Conservation (phyloP, 2,888 invertebrate genomes). For the Deilephila elpenor region DNA sequence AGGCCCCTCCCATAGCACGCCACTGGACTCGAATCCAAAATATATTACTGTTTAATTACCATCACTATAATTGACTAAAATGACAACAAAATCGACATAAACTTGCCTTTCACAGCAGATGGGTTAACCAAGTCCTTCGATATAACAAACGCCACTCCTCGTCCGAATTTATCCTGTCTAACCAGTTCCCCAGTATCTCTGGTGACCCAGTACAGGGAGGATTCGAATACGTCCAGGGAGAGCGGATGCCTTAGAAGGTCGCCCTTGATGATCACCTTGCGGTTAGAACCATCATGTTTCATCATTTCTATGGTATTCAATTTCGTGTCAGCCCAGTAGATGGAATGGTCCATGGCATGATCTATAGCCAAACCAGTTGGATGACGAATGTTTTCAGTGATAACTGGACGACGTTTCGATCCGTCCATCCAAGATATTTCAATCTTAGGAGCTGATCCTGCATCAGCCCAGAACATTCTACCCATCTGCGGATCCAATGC, state of each 20-base stretch:
- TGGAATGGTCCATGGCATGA: slow-evolving; percentile 92
- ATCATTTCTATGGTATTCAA: slow-evolving; percentile 95
- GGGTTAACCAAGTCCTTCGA: slow-evolving; percentile 94
- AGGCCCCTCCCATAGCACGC: too few relatives aligned
- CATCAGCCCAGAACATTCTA: slow-evolving; percentile 96
- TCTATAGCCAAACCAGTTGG: slow-evolving; percentile 97
- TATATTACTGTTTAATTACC: too few relatives aligned
- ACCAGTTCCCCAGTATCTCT: slow-evolving; percentile 94
- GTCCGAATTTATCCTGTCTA: slow-evolving; percentile 97
- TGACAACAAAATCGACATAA: too few relatives aligned
- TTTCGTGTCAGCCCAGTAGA: slow-evolving; percentile 99
- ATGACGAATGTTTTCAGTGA: slow-evolving; percentile 92
- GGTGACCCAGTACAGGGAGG: slow-evolving; percentile 96
- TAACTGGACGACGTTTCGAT: slow-evolving; percentile 91
- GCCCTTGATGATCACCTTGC: slow-evolving; percentile 90
- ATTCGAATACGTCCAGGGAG: slow-evolving; percentile 97
- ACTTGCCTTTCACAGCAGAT: slow-evolving; percentile 90
- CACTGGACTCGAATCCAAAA: too few relatives aligned
- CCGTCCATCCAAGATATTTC: slow-evolving; percentile 99
- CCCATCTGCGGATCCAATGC: slow-evolving; percentile 95
- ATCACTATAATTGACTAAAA: background rate
- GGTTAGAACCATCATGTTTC: slow-evolving; percentile 90
- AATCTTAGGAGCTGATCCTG: slow-evolving; percentile 95
- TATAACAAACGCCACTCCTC: slow-evolving; percentile 94
- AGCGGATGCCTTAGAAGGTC: slow-evolving; percentile 91